A percentile compares a stretch with the other conserved stretches of the same genome.
phyloP scores from a whole-genome alignment of 2,113 vertebrate genomes.

The Nothobranchius kuhntae region DNA sequence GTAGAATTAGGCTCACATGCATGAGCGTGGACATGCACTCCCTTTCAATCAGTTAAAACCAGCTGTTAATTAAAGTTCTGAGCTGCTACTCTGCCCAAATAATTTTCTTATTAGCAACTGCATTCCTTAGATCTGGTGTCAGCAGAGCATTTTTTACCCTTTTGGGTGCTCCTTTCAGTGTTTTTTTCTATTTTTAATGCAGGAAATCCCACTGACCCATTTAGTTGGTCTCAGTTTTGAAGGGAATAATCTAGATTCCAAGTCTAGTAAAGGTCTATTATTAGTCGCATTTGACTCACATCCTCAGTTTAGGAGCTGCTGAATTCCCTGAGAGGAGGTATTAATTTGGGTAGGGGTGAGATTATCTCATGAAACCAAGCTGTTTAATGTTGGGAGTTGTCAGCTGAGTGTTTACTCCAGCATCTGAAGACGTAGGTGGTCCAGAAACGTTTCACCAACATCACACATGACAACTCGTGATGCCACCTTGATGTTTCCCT shows the following conservation, averaged over 20 bases:
- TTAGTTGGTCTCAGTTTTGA: conserved; percentile 76
- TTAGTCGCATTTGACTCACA: conserved; percentile 66
- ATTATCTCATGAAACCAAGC: conserved; percentile 68
- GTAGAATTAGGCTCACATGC: conserved; percentile 68
- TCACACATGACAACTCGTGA: conserved; percentile 73
- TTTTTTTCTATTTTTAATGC: conserved; percentile 18
- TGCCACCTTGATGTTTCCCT: conserved; percentile 68
- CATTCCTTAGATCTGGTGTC: conserved; percentile 79
- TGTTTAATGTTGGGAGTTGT: conserved; percentile 60
- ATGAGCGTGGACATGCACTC: conserved; percentile 66
- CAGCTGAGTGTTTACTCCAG: conserved; percentile 54
- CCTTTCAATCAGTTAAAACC: conserved; percentile 78
- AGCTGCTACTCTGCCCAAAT: conserved; percentile 75
- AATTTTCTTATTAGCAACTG: conserved; percentile 73
- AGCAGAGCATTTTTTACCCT: conserved; percentile 67
- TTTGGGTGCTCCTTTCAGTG: conserved; percentile 51
- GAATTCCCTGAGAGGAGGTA: conserved; percentile 72
- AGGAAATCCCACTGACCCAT: conserved; percentile 78
- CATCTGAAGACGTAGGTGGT: conserved; percentile 41
- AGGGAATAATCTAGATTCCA: conserved; percentile 61
- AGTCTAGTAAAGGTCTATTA: conserved; percentile 67
- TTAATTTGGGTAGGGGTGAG: conserved; percentile 69
- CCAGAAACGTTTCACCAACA: conserved; percentile 59
- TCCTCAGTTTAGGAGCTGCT: conserved; percentile 60
- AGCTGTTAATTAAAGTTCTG: conserved; percentile 79